phyloP scores from a whole-genome alignment of 2,113 vertebrate species.

The Corythaixoides concolor region DNA sequence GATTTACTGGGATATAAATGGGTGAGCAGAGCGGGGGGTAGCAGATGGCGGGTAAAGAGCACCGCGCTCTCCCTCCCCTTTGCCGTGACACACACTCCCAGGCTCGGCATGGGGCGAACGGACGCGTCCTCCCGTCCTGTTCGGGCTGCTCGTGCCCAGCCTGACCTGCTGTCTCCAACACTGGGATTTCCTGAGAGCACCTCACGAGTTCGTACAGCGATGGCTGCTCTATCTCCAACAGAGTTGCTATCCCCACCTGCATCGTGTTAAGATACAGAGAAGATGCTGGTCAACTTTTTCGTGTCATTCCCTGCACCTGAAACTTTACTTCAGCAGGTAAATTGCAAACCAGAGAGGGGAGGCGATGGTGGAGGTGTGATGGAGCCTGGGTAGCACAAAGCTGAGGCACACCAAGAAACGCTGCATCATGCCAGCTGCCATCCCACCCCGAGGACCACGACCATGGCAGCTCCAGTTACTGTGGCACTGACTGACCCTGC shows the following conservation, averaged over 20 bases:
- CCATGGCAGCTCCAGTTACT: neutral
- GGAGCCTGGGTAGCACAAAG: neutral
- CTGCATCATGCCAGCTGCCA: neutral
- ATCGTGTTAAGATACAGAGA: fast-evolving
- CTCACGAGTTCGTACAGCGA: fast-evolving
- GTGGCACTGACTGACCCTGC: neutral
- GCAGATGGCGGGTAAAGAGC: neutral
- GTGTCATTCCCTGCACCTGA: neutral
- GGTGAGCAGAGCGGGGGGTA: neutral
- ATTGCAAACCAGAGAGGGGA: fast-evolving
- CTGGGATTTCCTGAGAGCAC: neutral
- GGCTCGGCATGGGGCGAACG: fast-evolving
- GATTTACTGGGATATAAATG: neutral
- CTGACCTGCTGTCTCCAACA: neutral
- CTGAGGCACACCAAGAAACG: neutral
- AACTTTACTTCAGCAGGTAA: neutral
- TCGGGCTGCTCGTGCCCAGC: neutral
- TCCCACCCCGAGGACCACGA: fast-evolving
- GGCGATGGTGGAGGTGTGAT: fast-evolving
- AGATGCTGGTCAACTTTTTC: neutral
- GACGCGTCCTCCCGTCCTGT: fast-evolving
- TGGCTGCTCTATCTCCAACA: neutral
- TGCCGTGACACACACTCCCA: neutral
- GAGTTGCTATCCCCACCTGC: neutral
- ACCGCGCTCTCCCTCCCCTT: neutral